phyloP scores from a whole-genome alignment of 1,140 invertebrate species.

The Euborellia annulipes region DNA sequence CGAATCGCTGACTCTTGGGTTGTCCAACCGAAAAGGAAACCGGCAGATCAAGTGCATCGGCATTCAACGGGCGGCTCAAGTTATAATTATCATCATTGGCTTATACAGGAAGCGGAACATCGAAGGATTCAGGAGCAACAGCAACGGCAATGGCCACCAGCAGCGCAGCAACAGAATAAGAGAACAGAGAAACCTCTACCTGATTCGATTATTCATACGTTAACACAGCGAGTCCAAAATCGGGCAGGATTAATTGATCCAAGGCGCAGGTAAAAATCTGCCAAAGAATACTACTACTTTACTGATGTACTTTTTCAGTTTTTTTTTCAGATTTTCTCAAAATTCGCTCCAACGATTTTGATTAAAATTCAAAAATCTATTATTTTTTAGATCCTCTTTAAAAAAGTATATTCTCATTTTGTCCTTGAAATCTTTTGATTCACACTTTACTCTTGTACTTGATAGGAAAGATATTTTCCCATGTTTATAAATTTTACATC shows the following conservation, averaged over 20 bases:
- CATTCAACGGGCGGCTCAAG: slow-evolving; percentile 27
- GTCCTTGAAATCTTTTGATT: no score
- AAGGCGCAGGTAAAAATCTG: slow-evolving; percentile 28
- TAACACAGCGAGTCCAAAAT: slow-evolving; percentile 53
- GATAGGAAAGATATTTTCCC: no score
- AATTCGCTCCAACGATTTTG: no score
- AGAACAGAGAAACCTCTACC: slow-evolving; percentile 39
- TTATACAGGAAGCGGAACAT: slow-evolving; percentile 84
- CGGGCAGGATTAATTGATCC: slow-evolving; percentile 29
- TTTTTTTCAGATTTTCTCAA: no score
- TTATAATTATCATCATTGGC: slow-evolving; percentile 72
- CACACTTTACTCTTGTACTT: no score
- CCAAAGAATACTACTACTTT: no score
- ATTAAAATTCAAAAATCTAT: no score
- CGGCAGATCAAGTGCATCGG: slow-evolving; percentile 31
- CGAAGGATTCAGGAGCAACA: slow-evolving; percentile 58
- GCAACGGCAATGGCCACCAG: slow-evolving; percentile 27
- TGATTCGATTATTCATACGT: slow-evolving; percentile 51
- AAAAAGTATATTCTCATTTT: no score
- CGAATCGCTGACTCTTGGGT: slow-evolving; percentile 53
- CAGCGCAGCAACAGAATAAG: slow-evolving; percentile 16
- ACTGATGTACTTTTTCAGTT: no score
- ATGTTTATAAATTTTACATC: no score
- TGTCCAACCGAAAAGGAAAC: slow-evolving; percentile 47
- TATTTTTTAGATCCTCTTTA: no score